Evolutionary conservation across 2,888 invertebrate species (phyloP), one percentile per base, ranked within the genome.

Genomic region (Drosophila kokeensis): DNA sequence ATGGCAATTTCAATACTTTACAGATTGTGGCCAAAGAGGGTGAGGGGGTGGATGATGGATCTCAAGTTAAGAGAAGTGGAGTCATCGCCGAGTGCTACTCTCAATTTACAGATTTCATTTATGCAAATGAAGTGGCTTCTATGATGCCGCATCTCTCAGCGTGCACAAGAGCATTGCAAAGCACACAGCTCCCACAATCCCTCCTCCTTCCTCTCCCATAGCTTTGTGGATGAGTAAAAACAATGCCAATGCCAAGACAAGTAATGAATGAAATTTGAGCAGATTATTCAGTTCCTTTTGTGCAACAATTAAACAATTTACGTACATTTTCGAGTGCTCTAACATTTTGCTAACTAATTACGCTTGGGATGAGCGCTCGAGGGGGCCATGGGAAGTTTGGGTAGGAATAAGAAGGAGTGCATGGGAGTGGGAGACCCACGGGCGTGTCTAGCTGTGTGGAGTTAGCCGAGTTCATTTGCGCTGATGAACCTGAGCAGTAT

Each of bases 61-160:
- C 45, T 45, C 24, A 24, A 45, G 45, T 45, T 45, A 15, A 32
- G n/a, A 10, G 32, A 24, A 7, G 32, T 30, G 36, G 18, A 11
- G 34, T 36, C 59, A 55, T 45, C 71, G 55, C 77, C 89, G 69
- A 86, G 85, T 80, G 85, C 82, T 82, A 78, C 88, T 86, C 88
- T 76, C 80, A 86, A 87, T 89, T 87, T 89, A 74, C 82, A 84
- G 90, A 82, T 84, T 86, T 89, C 85, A 86, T 87, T 86, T 86
- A 86, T 86, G 90, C 90, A 86, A 86, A 89, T 89, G 82, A 86
- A 86, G 90, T 89, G 85, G 88, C 85, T 84, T 84, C 76, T 79
- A 79, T 83, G 83, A 65, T 58, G 82, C 69, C 82, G 63, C 40
- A 58, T 63, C 66, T 42, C 65, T 55, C 65, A 67, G 68, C 69